phyloP scores from a whole-genome alignment of 2,113 vertebrate species.

The Acrocephalus arundinaceus region DNA sequence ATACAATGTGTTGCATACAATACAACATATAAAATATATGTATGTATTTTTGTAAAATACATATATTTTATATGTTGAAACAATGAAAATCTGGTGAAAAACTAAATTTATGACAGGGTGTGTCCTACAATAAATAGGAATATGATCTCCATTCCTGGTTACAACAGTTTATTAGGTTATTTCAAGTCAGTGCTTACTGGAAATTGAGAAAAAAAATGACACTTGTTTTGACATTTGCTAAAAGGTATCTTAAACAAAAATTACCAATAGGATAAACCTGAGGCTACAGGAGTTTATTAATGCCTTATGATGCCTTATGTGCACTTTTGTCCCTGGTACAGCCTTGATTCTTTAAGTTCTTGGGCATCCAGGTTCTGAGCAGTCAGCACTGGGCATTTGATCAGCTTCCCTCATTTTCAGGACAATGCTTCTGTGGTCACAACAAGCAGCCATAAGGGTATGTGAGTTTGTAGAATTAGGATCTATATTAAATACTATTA shows the following conservation, averaged over 20 bases:
- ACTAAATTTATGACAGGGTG: not conserved
- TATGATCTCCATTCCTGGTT: not conserved
- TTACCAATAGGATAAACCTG: not conserved
- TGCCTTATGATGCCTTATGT: not conserved
- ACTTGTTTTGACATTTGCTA: not conserved
- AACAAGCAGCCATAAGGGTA: not conserved
- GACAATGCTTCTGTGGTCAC: not conserved
- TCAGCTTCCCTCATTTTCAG: not conserved
- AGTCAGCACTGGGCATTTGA: rapidly evolving
- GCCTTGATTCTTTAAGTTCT: not conserved
- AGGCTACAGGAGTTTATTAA: not conserved
- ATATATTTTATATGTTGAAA: not conserved
- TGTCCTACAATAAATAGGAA: not conserved
- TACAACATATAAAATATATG: not conserved
- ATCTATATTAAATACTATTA: not conserved
- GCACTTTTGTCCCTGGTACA: too few relatives aligned
- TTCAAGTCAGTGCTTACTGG: not conserved
- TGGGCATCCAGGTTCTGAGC: not conserved
- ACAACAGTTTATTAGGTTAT: not conserved
- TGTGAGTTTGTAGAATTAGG: not conserved
- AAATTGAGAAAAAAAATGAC: not conserved
- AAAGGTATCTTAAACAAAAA: not conserved
- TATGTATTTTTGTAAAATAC: not conserved
- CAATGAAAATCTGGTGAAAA: not conserved
- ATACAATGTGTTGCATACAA: not conserved